Base-by-base conservation (phyloP, 1,140 invertebrate genomes). In the Archivesica marissinica region DNA sequence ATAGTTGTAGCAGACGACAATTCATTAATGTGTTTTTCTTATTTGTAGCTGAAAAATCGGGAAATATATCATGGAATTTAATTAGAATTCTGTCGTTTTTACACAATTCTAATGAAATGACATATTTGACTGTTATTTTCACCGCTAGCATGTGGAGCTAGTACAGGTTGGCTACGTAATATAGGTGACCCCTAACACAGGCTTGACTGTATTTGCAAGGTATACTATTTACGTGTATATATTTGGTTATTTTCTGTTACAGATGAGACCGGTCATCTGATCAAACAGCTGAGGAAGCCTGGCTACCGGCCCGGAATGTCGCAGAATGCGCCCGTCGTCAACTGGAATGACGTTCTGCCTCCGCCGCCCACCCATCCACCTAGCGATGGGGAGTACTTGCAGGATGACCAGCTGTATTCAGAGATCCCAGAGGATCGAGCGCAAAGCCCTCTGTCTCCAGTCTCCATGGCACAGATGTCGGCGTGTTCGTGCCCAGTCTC, bases 361-460 rank as follows among this genome's bases (percentile, higher is more conserved):
- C 96, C 96, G 47, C 96, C 97, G 1, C 97, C 96, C 0, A 96
- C 97, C 85, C 96, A 97, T 93, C 96, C 96, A 20, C 96, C 96
- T 0, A 91, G 89, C 50, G 92, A 93, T 38, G 88, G 89, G 28
- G 91, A 83, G n/a, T 74, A 74, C n/a, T n/a, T 74, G 3, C 74
- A 64, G 23, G 74, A 77, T 38, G 74, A 85, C 25, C 70, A 52
- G 50, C 74, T 88, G 91, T 35, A 89, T 90, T 47, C 88, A 88
- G 25, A 91, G 91, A 52, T 92, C 87, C 33, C 91, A 88, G 11
- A 86, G 80, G 83, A 83, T 41, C 68, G 56, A 33, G 35, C 80
- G 6, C 74, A 85, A 17, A 89, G 87, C 44, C 86, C 88, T 15
- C 84, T 88, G 2, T 91, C 89, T 20, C 90, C 90, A 0, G 89